Conservation (phyloP, 2,113 vertebrate species). For the Syrrhaptes paradoxus region DNA sequence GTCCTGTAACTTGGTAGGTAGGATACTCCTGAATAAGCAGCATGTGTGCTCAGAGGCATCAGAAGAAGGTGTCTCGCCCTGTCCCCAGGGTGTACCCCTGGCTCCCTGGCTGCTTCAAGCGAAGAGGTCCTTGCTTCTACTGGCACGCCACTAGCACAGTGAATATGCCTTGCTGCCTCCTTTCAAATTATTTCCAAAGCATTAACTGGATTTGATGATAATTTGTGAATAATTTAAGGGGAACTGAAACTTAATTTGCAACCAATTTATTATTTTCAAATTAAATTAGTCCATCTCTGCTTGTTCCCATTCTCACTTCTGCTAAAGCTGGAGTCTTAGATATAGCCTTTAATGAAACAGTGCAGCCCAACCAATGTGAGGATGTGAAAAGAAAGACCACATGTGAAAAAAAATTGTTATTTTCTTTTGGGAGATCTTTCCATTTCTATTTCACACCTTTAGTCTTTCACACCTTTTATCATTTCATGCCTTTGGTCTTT, state of each 20-base stretch:
- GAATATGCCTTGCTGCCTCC: rapidly evolving
- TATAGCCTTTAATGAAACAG: neutral
- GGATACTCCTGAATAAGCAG: neutral
- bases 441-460: neutral
- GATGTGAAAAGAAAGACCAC: no score
- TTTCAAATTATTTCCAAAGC: neutral
- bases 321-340: neutral
- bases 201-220: neutral
- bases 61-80: neutral
- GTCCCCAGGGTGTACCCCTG: neutral
- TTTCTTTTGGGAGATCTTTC: neutral
- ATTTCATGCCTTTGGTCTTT: neutral
- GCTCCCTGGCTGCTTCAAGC: rapidly evolving
- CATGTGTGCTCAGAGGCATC: neutral
- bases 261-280: neutral
- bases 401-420: no score
- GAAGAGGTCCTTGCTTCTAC: neutral
- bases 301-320: neutral
- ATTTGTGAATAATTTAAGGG: neutral
- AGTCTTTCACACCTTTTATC: neutral
- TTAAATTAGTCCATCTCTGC: neutral
- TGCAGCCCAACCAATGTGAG: neutral
- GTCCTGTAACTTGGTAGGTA: neutral
- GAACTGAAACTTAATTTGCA: neutral
- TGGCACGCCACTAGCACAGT: rapidly evolving